Percentiles rank a stretch among this genome's conserved stretches.
These are phyloP conservation scores for Brachionus calyciflorus DNA, from an alignment of 1,140 invertebrate species.

Conservation along the genomic window DNA sequence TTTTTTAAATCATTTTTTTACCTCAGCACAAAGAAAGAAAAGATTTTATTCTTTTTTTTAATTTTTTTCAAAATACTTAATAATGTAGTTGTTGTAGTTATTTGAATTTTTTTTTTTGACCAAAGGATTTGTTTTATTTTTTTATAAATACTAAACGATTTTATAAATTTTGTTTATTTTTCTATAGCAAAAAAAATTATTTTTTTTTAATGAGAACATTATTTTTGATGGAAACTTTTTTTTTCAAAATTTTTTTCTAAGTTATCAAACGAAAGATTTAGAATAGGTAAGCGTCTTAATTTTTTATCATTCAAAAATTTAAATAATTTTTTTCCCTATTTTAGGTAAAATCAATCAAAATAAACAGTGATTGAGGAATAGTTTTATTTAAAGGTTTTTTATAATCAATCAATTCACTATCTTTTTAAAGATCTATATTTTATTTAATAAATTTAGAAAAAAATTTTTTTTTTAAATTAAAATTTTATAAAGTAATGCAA, in stretches of 20 bases:
- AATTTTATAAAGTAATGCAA: background rate
- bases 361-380: slow-evolving; percentile 23
- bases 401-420: too few species aligned
- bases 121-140: background rate
- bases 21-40: background rate
- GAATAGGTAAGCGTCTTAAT: too few species aligned
- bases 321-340: background rate
- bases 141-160: background rate
- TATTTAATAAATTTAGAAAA: too few species aligned
- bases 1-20: slow-evolving; percentile 1
- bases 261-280: background rate
- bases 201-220: too few species aligned
- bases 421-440: too few species aligned
- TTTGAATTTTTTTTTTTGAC: background rate
- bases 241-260: background rate
- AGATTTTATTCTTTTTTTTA: too few species aligned
- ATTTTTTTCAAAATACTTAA: too few species aligned
- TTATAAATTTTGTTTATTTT: too few species aligned
- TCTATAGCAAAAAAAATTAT: too few species aligned
- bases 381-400: too few species aligned
- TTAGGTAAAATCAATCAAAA: slow-evolving; percentile 16
- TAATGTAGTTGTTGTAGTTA: too few species aligned
- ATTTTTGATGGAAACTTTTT: slow-evolving; percentile 28
- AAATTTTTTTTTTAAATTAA: slow-evolving; percentile 16
- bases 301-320: too few species aligned